phyloP scores from a whole-genome alignment of 2,797 vertebrate species.

The Gallinago solitaria region DNA sequence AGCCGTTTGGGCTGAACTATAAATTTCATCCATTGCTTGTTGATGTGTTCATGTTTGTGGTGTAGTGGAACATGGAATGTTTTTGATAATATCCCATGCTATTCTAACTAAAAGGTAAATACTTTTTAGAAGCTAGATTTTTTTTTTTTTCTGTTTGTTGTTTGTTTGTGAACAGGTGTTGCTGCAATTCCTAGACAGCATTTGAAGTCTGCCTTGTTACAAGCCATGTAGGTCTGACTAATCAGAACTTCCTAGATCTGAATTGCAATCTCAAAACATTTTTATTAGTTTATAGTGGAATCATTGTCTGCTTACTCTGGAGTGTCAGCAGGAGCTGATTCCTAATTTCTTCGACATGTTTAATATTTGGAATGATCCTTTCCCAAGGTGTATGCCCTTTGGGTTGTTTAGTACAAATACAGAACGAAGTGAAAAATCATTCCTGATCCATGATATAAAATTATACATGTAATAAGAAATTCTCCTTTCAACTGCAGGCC shows the following conservation, averaged over 20 bases:
- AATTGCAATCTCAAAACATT: neutral
- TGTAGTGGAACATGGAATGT: neutral
- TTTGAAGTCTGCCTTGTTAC: constrained; percentile 11
- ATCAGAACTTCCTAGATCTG: neutral
- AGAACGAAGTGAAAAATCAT: neutral
- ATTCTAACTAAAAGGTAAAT: neutral
- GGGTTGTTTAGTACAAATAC: neutral
- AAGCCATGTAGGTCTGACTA: neutral
- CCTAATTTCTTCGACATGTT: rapidly evolving
- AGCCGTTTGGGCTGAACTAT: neutral
- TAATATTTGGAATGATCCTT: neutral
- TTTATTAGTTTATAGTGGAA: neutral
- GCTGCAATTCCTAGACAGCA: neutral
- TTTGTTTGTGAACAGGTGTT: neutral
- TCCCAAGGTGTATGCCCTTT: rapidly evolving
- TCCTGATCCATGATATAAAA: neutral
- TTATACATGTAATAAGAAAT: neutral
- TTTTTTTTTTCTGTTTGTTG: neutral
- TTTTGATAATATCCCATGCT: neutral
- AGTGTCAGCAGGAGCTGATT: neutral
- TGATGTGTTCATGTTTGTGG: neutral
- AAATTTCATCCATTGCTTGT: neutral
- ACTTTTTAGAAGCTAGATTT: neutral
- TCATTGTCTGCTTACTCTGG: neutral
- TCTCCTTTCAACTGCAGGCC: neutral